Evolutionary conservation across 2,797 vertebrate species (phyloP).

Genomic region (Manis crassicaudata): DNA sequence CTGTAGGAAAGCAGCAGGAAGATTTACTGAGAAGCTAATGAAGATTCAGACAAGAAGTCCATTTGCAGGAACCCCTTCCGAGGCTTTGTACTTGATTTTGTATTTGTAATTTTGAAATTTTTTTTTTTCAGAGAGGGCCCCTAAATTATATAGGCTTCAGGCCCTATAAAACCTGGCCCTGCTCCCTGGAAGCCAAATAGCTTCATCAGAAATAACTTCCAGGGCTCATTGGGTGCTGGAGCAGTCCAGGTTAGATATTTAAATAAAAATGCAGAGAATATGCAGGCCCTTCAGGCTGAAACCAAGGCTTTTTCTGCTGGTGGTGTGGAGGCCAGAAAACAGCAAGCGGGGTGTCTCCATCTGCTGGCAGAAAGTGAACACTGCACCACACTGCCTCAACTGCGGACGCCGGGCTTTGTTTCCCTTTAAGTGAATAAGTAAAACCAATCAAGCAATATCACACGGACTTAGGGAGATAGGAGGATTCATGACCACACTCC

Average conservation of each 20-base stretch:
- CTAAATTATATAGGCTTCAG: background rate
- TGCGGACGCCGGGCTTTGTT: slow-evolving; percentile 56
- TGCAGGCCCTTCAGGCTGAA: slow-evolving; percentile 22
- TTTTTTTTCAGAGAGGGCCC: slow-evolving; percentile 43
- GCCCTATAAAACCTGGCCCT: slow-evolving; percentile 46
- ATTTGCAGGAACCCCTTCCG: background rate
- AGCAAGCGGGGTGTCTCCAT: slow-evolving; percentile 72
- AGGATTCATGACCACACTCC: background rate
- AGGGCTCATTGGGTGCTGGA: background rate
- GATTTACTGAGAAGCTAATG: background rate
- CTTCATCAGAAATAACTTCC: slow-evolving; percentile 61
- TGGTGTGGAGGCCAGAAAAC: background rate
- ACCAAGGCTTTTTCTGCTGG: slow-evolving; percentile 14
- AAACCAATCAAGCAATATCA: slow-evolving; percentile 25
- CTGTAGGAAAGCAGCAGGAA: background rate
- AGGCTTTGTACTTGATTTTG: slow-evolving; percentile 37
- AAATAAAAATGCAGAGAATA: slow-evolving; percentile 62
- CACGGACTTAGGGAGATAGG: background rate
- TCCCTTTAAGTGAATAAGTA: slow-evolving; percentile 52
- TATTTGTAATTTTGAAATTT: slow-evolving; percentile 50
- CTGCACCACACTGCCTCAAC: slow-evolving; percentile 24
- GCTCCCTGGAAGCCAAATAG: slow-evolving; percentile 7
- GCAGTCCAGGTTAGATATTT: slow-evolving; percentile 60
- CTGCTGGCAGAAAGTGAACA: slow-evolving; percentile 73
- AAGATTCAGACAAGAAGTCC: slow-evolving; percentile 12